phyloP scores from a whole-genome alignment of 2,113 vertebrate species.

The Patagioenas fasciata region DNA sequence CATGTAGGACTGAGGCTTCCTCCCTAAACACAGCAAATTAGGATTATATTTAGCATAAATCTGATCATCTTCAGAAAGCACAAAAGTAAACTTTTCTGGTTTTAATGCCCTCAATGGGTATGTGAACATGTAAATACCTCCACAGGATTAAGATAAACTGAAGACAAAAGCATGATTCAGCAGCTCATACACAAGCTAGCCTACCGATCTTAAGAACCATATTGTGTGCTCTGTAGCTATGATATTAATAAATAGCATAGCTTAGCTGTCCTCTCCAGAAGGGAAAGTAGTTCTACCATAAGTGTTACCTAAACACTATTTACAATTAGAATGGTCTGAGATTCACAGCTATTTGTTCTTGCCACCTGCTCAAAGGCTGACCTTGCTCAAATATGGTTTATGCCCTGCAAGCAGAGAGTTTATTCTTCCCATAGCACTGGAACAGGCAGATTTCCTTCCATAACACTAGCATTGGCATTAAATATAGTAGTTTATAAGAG shows the following conservation, averaged over 20 bases:
- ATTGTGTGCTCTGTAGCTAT: background rate
- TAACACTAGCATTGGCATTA: background rate
- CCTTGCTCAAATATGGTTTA: background rate
- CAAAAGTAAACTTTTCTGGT: background rate
- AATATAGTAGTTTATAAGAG: background rate
- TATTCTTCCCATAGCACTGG: background rate
- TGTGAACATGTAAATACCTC: background rate
- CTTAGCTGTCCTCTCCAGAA: background rate
- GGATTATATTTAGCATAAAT: background rate
- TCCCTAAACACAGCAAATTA: background rate
- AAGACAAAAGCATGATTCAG: background rate
- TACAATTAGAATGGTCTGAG: background rate
- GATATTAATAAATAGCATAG: background rate
- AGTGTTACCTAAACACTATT: background rate
- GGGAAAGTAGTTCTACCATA: background rate
- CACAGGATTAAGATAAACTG: background rate
- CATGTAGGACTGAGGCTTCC: background rate
- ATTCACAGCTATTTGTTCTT: background rate
- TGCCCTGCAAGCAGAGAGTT: background rate
- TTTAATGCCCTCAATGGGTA: background rate
- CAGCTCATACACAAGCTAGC: background rate
- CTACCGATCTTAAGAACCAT: background rate
- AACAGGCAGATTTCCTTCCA: background rate
- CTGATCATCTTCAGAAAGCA: background rate
- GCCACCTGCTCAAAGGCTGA: background rate